A percentile compares a stretch with the other conserved stretches of the same genome.
Conservation (phyloP, 2,888 invertebrate genomes). For the Plutella xylostella region DNA sequence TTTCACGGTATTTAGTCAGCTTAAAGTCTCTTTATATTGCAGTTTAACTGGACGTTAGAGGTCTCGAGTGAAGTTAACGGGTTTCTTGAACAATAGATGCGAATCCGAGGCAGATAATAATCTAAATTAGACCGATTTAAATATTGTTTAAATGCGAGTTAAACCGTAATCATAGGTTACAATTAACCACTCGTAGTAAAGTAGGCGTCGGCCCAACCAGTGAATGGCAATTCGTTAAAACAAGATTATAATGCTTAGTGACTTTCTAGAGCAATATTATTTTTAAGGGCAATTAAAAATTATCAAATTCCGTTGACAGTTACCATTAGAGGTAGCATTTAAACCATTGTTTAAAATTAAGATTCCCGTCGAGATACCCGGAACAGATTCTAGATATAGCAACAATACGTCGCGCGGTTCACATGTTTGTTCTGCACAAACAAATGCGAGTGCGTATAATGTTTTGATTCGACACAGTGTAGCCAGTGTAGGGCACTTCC, state of each 20-base stretch:
- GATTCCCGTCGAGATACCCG: too few relatives aligned
- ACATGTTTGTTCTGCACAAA: too few relatives aligned
- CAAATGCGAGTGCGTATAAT: too few relatives aligned
- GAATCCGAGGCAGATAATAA: constrained; percentile 24
- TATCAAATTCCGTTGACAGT: neutral
- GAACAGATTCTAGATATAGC: too few relatives aligned
- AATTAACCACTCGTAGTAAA: constrained; percentile 8
- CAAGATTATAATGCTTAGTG: neutral
- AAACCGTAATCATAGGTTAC: constrained; percentile 14
- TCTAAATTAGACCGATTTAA: constrained; percentile 39
- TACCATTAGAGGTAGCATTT: too few relatives aligned
- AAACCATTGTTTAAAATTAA: too few relatives aligned
- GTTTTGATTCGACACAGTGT: too few relatives aligned
- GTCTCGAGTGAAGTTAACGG: constrained; percentile 21
- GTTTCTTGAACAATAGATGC: constrained; percentile 28
- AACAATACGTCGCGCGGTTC: too few relatives aligned
- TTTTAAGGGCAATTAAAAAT: neutral
- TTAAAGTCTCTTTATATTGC: neutral
- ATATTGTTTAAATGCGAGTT: constrained; percentile 30
- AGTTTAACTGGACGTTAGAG: neutral
- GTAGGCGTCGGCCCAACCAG: constrained; percentile 7
- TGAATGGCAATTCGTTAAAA: constrained; percentile 3
- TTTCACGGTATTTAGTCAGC: too few relatives aligned
- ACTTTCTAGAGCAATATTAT: neutral
- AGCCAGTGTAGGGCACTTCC: too few relatives aligned